Evolutionary conservation across 2,113 vertebrate genomes (phyloP), one percentile per base, ranked within the genome.

Genomic region (Psephotus haematonotus): DNA sequence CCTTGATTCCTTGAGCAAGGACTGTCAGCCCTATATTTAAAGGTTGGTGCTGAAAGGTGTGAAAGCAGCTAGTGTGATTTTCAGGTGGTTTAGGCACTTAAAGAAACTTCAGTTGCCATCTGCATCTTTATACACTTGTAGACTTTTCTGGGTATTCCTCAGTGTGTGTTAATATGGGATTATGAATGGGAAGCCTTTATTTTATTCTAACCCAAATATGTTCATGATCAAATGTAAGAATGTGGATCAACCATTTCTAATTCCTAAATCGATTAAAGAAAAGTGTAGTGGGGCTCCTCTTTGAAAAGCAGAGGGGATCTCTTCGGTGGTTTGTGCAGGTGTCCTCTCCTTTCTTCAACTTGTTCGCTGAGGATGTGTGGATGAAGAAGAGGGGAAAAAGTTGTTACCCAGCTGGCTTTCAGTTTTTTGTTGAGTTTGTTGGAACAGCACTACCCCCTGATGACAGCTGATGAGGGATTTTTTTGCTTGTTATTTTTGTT

Each of bases 121-220:
- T 87, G 33, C 27, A 16, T 68, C 55, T 59, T 77, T 27, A 28
- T n/a, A 43, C 0, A 7, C 16, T 84, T 13, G 1, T 3, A 46
- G 20, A 57, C 14, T n/a, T 91, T 91, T 59, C 33, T 1, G 4
- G 44, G 27, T 75, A 41, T 62, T 80, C 17, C 41, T 47, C 19
- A 27, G 33, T 20, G 24, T 77, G 75, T 67, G 24, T 59, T 84
- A 82, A 49, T 79, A 25, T 10, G 33, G 62, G 74, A 92, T 92
- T 91, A 89, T 1, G 1, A 82, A 59, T 62, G 14, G 25, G 47
- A 89, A 87, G 37, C 24, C 33, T 71, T 43, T 75, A 50, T 82
- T 82, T 93, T 91, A 29, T 81, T 94, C 46, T 88, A 67, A 17
- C 28, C 46, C 90, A 88, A 91, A 78, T 92, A 76, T 87, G 83